These are phyloP conservation scores for Apoda limacodes DNA, from an alignment of 2,888 invertebrate species.

Conservation along the genomic window DNA sequence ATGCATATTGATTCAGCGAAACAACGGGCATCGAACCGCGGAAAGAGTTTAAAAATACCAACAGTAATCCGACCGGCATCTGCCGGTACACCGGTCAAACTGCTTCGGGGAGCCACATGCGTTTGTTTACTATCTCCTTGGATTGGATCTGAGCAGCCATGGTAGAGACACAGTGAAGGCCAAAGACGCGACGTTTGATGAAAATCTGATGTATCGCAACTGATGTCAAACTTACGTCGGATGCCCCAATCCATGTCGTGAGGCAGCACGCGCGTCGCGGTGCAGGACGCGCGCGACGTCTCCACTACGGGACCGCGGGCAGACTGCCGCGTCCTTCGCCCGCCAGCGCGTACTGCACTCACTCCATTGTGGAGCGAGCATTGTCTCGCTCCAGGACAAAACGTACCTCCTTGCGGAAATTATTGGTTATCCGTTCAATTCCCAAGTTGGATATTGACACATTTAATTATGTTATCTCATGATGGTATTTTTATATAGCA, in stretches of 20 bases:
- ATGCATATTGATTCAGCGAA: conserved; percentile 64
- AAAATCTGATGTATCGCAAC: conserved; percentile 26
- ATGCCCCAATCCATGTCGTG: conserved; percentile 66
- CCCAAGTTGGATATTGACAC: too few species aligned
- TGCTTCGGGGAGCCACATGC: conserved; percentile 56
- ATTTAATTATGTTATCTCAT: too few species aligned
- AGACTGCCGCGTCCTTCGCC: conserved; percentile 64
- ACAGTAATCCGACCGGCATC: conserved; percentile 55
- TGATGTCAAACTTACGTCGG: conserved; percentile 56
- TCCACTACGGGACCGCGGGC: conserved; percentile 53
- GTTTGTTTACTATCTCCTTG: conserved; percentile 69
- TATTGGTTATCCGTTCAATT: too few species aligned
- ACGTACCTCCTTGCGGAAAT: conserved; percentile 31
- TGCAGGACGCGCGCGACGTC: conserved; percentile 44
- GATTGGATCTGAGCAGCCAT: conserved; percentile 34
- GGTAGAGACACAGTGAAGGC: conserved; percentile 20
- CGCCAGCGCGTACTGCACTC: conserved; percentile 36
- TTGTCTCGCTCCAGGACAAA: conserved; percentile 27
- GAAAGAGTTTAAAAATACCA: conserved; percentile 68
- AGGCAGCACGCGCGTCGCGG: conserved; percentile 29
- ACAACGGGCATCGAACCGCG: conserved; percentile 65
- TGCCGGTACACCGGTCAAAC: conserved; percentile 63
- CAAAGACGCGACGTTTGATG: conserved; percentile 19
- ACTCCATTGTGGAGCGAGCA: conserved; percentile 25
- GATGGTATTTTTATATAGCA: too few species aligned